Evolutionary conservation across 1,140 invertebrate species (phyloP), one percentile per base, ranked within the genome.

Genomic region (Megathymus violae): DNA sequence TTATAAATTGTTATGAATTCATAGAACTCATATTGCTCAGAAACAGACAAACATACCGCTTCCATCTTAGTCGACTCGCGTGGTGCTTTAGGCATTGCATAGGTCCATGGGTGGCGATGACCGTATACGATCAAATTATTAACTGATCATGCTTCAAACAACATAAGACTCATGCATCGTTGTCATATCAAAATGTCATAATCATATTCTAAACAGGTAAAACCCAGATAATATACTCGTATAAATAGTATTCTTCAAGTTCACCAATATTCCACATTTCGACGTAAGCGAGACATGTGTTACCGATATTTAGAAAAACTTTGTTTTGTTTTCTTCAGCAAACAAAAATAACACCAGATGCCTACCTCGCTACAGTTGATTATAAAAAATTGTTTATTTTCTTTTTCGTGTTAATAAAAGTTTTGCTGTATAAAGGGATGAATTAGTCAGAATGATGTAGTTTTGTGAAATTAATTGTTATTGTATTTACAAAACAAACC

Each of bases 401-500:
- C 19, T 19, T 9, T 11, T 40, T 40, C 38, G 11, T 54, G 38
- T 54, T 54, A 41, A 40, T 54, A 54, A 41, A 11, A 41, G 17
- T 36, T 54, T 54, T 11, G 5, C 5, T 27, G 11, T 17, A 22
- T 54, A 38, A 54, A 25, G 51, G 50, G 51, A 22, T 54, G 19
- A n/a, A 54, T 41, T 54, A 36, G 50, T 52, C 17, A 27, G 36
- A 25, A 14, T 38, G 17, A 52, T 36, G 51, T 36, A 36, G 11
- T 17, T 54, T 16, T 54, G 51, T 41, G 51, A 54, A 54, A 41
- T 15, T 41, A 41, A n/a, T 41, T 54, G 51, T 56, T 56, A 56
- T 56, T 56, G 51, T 56, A 56, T 56, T 56, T 15, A 56, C 19
- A 56, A 10, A 56, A 56, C 51, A 43, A 25, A 56, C 19, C 51